These are phyloP conservation scores for Aphidius gifuensis DNA, from an alignment of 1,140 invertebrate species.

Conservation along the genomic window DNA sequence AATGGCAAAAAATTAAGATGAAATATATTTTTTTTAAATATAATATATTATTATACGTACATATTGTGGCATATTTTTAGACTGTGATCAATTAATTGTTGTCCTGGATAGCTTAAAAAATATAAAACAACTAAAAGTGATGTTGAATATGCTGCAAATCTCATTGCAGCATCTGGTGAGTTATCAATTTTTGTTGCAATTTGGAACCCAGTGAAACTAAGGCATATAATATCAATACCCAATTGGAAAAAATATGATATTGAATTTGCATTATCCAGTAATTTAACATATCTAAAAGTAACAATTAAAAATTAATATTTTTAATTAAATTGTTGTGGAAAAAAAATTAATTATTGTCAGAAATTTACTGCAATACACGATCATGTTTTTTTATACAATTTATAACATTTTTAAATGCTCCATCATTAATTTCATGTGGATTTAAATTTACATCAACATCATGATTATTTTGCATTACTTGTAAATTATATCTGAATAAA, in stretches of 20 bases:
- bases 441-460: background rate
- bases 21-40: too few species aligned
- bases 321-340: constrained; percentile 4
- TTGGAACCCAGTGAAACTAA: too few species aligned
- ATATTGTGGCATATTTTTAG: background rate
- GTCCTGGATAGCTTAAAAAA: background rate
- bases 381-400: constrained; percentile 14
- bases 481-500: constrained; percentile 1
- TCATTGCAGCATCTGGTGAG: background rate
- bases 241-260: too few species aligned
- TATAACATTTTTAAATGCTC: constrained; percentile 4
- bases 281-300: background rate
- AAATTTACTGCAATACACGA: constrained; percentile 12
- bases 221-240: too few species aligned
- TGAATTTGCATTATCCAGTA: too few species aligned
- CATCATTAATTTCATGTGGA: background rate
- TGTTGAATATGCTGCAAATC: background rate
- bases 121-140: background rate
- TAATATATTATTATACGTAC: too few species aligned
- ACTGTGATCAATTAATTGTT: constrained; percentile 4
- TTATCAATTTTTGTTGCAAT: too few species aligned
- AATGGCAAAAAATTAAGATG: too few species aligned
- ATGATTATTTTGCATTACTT: background rate
- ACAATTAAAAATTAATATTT: background rate
- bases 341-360: background rate